Conservation (phyloP, 1,140 invertebrate genomes). For the Drosophila bocki region DNA sequence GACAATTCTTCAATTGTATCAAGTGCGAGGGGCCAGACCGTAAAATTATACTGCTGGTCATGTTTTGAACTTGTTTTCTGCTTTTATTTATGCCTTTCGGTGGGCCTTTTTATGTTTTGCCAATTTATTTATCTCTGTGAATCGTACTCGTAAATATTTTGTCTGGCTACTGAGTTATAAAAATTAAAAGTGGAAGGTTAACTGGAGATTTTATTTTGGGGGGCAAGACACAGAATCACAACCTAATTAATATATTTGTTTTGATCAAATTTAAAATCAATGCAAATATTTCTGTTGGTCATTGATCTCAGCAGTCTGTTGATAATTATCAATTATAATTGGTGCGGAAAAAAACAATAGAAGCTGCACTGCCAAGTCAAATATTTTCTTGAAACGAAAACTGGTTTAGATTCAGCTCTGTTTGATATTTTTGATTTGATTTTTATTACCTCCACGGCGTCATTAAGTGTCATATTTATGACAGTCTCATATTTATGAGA, state of each 20-base stretch:
- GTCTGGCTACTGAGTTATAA: slow-evolving; percentile 35
- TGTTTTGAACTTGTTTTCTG: slow-evolving; percentile 53
- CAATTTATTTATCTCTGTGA: slow-evolving; percentile 58
- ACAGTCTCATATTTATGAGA: too few species aligned
- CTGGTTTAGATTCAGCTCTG: slow-evolving; percentile 31
- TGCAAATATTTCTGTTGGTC: slow-evolving; percentile 42
- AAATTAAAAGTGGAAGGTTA: slow-evolving; percentile 51
- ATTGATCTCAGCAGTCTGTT: slow-evolving; percentile 24
- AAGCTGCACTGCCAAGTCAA: slow-evolving; percentile 4
- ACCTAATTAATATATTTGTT: slow-evolving; percentile 31
- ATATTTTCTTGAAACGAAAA: slow-evolving; percentile 38
- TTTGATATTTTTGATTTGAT: slow-evolving; percentile 41
- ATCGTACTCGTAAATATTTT: slow-evolving; percentile 47
- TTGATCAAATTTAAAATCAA: slow-evolving; percentile 29
- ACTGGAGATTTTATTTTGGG: slow-evolving; percentile 14
- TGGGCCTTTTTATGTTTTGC: slow-evolving; percentile 53
- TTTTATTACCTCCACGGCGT: slow-evolving; percentile 54
- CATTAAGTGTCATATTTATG: slow-evolving; percentile 51
- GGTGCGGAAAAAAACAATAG: slow-evolving; percentile 19
- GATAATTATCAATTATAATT: slow-evolving; percentile 25
- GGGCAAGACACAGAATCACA: neutral
- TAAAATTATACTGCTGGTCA: slow-evolving; percentile 75
- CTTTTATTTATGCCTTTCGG: slow-evolving; percentile 40
- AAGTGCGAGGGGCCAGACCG: slow-evolving; percentile 32
- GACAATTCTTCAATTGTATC: slow-evolving; percentile 79